Base-by-base conservation (phyloP, 2,113 vertebrate genomes). In the Rhizomys pruinosus region DNA sequence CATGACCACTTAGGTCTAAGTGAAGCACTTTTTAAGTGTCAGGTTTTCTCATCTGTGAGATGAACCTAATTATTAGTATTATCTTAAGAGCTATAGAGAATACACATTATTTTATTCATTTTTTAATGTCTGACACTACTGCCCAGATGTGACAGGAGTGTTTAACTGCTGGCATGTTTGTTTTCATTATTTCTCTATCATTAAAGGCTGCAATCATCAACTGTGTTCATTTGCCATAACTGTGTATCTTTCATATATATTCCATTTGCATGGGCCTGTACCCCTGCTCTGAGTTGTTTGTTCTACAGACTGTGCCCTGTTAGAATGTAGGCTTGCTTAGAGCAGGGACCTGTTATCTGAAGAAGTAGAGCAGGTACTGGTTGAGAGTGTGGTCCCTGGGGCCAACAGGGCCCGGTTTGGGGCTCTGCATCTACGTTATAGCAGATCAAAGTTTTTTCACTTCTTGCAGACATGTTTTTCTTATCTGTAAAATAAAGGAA, bases 351-450 rank as follows among this genome's bases (percentile, higher is more conserved):
- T 89, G 39, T 73, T 4, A 71, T 27, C 74, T 39, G 34, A 78
- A 82, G 29, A 85, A 85, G 52, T 20, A 71, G 42, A 25, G 32
- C 23, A 44, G 37, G 12, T 63, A 3, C 88, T 2, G 57, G 55
- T 59, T n/a, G n/a, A 85, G 29, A 90, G 19, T 6, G 3, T 78
- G 12, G 7, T 39, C 1, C 44, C 59, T 87, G 39, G 19, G 61
- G 17, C 7, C 69, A 78, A 73, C n/a, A 57, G 12, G 68, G 5
- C 55, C 39, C 63, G 55, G n/a, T 39, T 80, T 71, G 73, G 37
- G 81, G 52, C 92, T 78, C 71, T 79, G 12, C 61, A 76, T 94
- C 52, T n/a, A 4, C n/a, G n/a, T n/a, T n/a, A n/a, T n/a, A n/a
- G n/a, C n/a, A n/a, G n/a, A n/a, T n/a, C n/a, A n/a, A n/a, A n/a